Evolutionary conservation across 2,113 vertebrate genomes (phyloP), one percentile per base, ranked within the genome.

Genomic region (Cathartes aura): DNA sequence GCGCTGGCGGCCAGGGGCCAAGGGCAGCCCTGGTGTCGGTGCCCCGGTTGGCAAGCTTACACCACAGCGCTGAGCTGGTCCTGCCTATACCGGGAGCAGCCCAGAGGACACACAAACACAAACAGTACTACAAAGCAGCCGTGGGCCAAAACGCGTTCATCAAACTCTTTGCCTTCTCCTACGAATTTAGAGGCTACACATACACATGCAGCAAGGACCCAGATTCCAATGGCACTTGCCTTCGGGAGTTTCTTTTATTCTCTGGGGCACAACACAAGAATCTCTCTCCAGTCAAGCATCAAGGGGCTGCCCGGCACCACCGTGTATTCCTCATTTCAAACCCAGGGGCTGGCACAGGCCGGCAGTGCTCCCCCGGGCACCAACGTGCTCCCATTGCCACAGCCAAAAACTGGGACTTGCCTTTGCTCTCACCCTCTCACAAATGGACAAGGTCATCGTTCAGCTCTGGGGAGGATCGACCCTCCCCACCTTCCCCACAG

Each of bases 1-100:
- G 29, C 4, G 4, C 38, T 8, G 8, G 67, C 0, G 0, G n/a
- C 6, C 4, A 1, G 38, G 42, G 73, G 21, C 32, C 55, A n/a
- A 73, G 53, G 75, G 42, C 66, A 63, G 45, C 71, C 21, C 64
- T 75, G 87, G 72, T 47, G 52, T 17, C 19, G 1, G 42, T 40
- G 56, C 9, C 40, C 34, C 2, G 0, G 2, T 1, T 19, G 12
- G 34, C 2, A 29, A 30, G 20, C 20, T 60, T 4, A 53, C 52
- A 67, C 48, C 86, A 42, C 48, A 19, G 68, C 1, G 0, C 64
- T 30, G 26, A 72, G 64, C 50, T 47, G 29, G 50, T 62, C 34
- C 55, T 90, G 75, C 62, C 76, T 4, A 1, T 27, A 38, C 18
- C 0, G 0, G n/a, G 32, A 76, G n/a, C 56, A 70, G 62, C 83